Evolutionary conservation across 1,140 invertebrate genomes (phyloP).

Genomic region (Procambarus virginalis): DNA sequence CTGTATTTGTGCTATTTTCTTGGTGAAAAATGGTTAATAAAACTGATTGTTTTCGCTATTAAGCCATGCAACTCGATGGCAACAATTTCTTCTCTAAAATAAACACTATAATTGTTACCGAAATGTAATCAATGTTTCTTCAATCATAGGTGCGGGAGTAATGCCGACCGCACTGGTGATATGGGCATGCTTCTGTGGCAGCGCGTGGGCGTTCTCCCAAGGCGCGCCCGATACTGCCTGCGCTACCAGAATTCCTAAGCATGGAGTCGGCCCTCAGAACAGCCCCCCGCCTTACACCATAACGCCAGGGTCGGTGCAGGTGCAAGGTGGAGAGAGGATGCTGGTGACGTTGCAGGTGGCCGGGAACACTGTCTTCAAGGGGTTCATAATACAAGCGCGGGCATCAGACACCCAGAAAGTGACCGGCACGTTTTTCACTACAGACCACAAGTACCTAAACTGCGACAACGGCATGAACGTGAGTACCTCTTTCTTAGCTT

Average conservation of each 20-base stretch:
- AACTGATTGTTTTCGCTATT: too few relatives aligned
- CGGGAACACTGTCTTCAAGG: background rate
- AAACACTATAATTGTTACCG: too few relatives aligned
- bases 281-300: slow-evolving; percentile 35
- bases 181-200: background rate
- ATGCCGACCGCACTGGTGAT: background rate
- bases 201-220: slow-evolving; percentile 12
- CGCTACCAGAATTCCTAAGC: background rate
- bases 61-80: too few relatives aligned
- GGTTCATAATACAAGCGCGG: slow-evolving; percentile 44
- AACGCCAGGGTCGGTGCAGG: slow-evolving; percentile 16
- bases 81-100: too few relatives aligned
- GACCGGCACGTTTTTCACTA: slow-evolving; percentile 53
- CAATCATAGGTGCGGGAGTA: background rate
- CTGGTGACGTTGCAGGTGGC: slow-evolving; percentile 34
- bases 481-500: background rate
- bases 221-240: slow-evolving; percentile 54
- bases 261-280: background rate
- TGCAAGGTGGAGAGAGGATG: slow-evolving; percentile 30
- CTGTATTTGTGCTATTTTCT: too few relatives aligned
- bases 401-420: slow-evolving; percentile 23
- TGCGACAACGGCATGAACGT: slow-evolving; percentile 56
- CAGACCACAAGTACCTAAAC: slow-evolving; percentile 53
- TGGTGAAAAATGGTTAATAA: too few relatives aligned
- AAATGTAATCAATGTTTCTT: background rate